Conservation (phyloP, 2,113 vertebrate genomes). For the Petaurus breviceps region DNA sequence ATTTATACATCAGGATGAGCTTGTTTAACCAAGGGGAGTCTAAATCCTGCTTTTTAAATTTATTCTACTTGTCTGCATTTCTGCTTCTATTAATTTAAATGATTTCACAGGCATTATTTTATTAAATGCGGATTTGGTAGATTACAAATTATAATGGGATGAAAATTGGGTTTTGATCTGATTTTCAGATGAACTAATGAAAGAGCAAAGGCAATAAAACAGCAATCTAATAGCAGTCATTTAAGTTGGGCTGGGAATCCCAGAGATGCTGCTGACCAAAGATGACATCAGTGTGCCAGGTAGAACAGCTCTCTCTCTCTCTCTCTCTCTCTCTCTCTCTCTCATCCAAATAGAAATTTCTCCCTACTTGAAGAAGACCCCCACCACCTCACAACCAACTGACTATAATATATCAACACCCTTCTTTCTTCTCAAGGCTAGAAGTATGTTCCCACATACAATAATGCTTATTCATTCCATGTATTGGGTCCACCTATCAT, state of each 20-base stretch:
- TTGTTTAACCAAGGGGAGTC: background rate
- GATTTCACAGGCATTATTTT: background rate
- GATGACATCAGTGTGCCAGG: background rate
- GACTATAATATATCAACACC: background rate
- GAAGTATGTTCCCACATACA: background rate
- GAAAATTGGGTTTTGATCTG: background rate
- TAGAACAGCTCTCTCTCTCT: background rate
- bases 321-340: background rate
- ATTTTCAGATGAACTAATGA: background rate
- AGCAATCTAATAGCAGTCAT: background rate
- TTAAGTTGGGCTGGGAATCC: background rate
- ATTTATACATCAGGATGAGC: background rate
- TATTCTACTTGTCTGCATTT: background rate
- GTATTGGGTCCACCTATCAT: background rate
- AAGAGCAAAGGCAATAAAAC: background rate
- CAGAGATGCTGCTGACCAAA: background rate
- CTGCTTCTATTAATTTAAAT: conserved; percentile 4
- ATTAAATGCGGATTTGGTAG: background rate
- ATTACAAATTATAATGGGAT: conserved; percentile 3
- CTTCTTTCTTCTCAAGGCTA: background rate
- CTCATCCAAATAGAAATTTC: background rate
- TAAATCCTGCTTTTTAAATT: background rate
- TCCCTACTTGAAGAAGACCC: background rate
- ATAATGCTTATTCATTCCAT: background rate
- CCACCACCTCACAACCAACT: background rate